Percentiles rank a stretch among this genome's conserved stretches.
Evolutionary conservation across 2,797 vertebrate genomes (phyloP).

Genomic region (Diplodus puntazzo): DNA sequence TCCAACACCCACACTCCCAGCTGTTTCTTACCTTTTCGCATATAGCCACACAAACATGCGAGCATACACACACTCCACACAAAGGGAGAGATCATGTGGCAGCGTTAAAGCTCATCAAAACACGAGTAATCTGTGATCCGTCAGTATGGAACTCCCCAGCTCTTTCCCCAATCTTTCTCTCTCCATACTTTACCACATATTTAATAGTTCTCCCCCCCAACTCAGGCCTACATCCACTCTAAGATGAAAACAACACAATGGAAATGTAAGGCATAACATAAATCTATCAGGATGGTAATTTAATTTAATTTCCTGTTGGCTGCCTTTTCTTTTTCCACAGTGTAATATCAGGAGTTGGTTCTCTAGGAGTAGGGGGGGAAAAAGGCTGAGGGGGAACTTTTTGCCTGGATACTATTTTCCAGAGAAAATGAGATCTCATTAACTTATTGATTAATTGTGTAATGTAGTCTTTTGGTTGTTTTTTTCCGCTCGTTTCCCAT

Average conservation of each 20-base stretch:
- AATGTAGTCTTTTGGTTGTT: conserved; percentile 82
- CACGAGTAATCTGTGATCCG: conserved; percentile 62
- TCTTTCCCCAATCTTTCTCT: conserved; percentile 40
- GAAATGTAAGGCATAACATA: conserved; percentile 86
- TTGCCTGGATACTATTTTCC: conserved; percentile 81
- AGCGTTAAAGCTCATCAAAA: conserved; percentile 65
- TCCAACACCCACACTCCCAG: conserved; percentile 62
- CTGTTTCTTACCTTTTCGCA: conserved; percentile 63
- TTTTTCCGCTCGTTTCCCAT: conserved; percentile 68
- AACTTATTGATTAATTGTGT: conserved; percentile 88
- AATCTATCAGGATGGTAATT: conserved; percentile 87
- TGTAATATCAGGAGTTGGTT: conserved; percentile 78
- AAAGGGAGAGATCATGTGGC: conserved; percentile 62
- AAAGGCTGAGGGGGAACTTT: conserved; percentile 76
- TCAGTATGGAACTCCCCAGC: conserved; percentile 55
- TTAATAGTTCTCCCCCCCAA: conserved; percentile 69
- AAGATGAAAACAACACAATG: conserved; percentile 83
- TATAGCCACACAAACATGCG: conserved; percentile 38
- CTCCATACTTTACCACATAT: conserved; percentile 72
- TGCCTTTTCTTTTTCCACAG: conserved; percentile 78
- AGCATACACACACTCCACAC: conserved; percentile 36
- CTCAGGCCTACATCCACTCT: conserved; percentile 61
- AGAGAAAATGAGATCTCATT: conserved; percentile 87
- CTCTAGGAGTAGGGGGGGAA: conserved; percentile 51
- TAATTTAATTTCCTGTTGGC: conserved; percentile 87